Conservation (phyloP, 2,113 vertebrate species). For the Nothocercus julius region DNA sequence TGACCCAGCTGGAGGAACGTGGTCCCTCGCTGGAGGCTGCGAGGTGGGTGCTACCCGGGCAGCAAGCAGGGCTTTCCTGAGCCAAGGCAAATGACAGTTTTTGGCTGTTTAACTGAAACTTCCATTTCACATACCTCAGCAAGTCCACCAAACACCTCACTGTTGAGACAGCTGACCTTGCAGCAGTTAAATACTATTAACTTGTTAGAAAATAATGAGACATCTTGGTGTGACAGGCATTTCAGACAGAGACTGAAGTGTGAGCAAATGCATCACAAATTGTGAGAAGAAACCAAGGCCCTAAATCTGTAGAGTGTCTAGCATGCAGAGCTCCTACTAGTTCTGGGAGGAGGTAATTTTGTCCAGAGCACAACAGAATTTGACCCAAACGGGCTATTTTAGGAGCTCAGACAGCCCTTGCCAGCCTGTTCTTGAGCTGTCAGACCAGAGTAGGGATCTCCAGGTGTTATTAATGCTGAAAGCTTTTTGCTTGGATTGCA, state of each 20-base stretch:
- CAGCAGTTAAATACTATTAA: not conserved
- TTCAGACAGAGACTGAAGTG: not conserved
- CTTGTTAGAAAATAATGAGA: not conserved
- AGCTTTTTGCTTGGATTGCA: conserved; percentile 63
- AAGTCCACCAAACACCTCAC: not conserved
- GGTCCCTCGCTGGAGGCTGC: not conserved
- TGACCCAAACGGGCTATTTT: not conserved
- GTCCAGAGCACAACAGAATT: not conserved
- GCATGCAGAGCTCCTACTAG: not conserved
- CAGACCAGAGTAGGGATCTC: not conserved
- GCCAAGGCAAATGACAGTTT: not conserved
- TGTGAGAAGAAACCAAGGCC: not conserved
- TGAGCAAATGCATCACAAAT: not conserved
- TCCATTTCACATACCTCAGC: not conserved
- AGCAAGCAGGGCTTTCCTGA: not conserved
- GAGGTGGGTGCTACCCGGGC: not conserved
- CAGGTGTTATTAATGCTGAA: conserved; percentile 69
- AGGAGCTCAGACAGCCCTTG: not conserved
- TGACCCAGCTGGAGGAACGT: not conserved
- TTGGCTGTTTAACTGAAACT: not conserved
- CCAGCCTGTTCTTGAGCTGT: conserved; percentile 22
- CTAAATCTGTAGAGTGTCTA: not conserved
- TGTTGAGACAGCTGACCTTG: not conserved
- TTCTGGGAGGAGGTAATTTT: not conserved
- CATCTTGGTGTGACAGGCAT: not conserved